Base-by-base conservation (phyloP, 2,797 vertebrate species). In the Hozukius guyotensis region DNA sequence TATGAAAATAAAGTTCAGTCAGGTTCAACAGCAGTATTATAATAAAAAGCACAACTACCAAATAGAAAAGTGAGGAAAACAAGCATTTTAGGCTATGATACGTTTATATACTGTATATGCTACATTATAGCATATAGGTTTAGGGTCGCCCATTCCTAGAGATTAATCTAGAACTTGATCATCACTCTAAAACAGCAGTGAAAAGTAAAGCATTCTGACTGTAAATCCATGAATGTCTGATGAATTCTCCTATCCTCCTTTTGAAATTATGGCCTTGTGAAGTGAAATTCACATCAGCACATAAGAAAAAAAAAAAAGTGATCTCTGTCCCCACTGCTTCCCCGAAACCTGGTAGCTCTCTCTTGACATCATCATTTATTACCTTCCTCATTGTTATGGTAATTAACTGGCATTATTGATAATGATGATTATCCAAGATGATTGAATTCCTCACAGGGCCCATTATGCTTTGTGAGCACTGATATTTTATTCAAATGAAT, bases 381-480 rank as follows among this genome's bases (percentile, higher is more conserved):
- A 94, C 87, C 84, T 89, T 87, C 91, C 91, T 93, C 88, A 94
- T 93, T 94, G 94, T 94, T 94, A 94, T 95, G 94, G 89, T 96
- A 95, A 96, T 96, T 95, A 95, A 95, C 89, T 91, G 90, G 91
- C 92, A 94, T 95, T 95, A 96, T 96, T 95, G 94, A 94, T 95
- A 94, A 95, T 94, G 93, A 95, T 92, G 91, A 94, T 95, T 92
- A 95, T 95, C 90, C 42, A 52, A 94, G 88, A 94, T 95, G 93
- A 96, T 95, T 95, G 92, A 94, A 94, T 94, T 95, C 87, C 93
- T 93, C 89, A 86, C 88, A 83, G 90, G 92, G 85, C 82, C 91
- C 88, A 94, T 95, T 95, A 92, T 87, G 88, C 85, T 91, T 89
- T 90, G 87, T 89, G 90, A 92, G 89, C 88, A 77, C 85, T 88